phyloP scores from a whole-genome alignment of 2,888 invertebrate genomes.

The Torymus tubicola region DNA sequence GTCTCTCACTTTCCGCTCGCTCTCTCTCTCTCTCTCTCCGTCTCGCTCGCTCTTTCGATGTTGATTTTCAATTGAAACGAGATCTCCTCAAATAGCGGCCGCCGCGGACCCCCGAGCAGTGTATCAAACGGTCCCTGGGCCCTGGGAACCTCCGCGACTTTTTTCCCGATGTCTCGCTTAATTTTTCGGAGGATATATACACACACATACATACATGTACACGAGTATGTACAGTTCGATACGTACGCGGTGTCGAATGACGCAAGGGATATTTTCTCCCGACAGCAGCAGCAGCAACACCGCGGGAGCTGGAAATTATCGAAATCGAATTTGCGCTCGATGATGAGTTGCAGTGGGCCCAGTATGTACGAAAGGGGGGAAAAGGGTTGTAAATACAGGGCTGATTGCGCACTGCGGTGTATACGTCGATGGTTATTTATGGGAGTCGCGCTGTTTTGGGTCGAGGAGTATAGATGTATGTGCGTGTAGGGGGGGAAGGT shows the following conservation, averaged over 20 bases:
- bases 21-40: slow-evolving; percentile 57
- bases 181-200: slow-evolving; percentile 57
- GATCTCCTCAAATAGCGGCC: slow-evolving; percentile 73
- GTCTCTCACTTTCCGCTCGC: slow-evolving; percentile 59
- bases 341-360: slow-evolving; percentile 23
- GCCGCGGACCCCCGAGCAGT: slow-evolving; percentile 36
- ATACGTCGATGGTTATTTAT: slow-evolving; percentile 18
- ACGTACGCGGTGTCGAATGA: slow-evolving; percentile 52
- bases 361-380: neutral
- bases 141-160: slow-evolving; percentile 68
- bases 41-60: slow-evolving; percentile 59
- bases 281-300: neutral
- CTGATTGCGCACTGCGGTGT: slow-evolving; percentile 14
- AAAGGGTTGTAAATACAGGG: slow-evolving; percentile 1
- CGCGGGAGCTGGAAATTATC: slow-evolving; percentile 42
- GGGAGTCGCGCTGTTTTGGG: slow-evolving; percentile 14
- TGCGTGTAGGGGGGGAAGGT: neutral
- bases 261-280: slow-evolving; percentile 35
- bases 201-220: slow-evolving; percentile 1
- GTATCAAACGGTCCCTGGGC: slow-evolving; percentile 68
- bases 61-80: slow-evolving; percentile 76
- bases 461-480: neutral
- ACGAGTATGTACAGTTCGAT: neutral
- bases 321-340: slow-evolving; percentile 39
- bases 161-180: slow-evolving; percentile 57